These are phyloP conservation scores for Oscheius sp. DNA, from an alignment of 2,888 invertebrate species.

Conservation along the genomic window DNA sequence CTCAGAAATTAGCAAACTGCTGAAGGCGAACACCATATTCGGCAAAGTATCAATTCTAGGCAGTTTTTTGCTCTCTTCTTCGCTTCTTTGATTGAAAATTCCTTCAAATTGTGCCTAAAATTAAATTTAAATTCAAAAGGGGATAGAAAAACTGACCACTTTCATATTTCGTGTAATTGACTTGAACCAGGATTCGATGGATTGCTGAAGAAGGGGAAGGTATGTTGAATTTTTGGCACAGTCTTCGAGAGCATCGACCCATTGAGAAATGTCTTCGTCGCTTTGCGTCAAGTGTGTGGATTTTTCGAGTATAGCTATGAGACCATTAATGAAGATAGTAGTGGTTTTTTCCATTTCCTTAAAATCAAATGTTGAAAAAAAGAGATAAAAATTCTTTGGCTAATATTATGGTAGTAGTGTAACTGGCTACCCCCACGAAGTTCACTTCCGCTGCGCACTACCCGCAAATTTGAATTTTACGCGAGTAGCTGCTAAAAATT, in stretches of 20 bases:
- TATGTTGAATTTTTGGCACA: neutral
- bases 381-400: no score
- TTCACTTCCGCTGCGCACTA: no score
- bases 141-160: neutral
- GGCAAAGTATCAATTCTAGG: neutral
- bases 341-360: neutral
- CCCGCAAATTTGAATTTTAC: no score
- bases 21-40: neutral
- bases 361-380: no score
- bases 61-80: neutral
- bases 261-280: neutral
- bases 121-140: neutral
- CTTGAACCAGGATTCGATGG: slow-evolving; percentile 4
- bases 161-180: neutral
- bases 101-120: neutral
- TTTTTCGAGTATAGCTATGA: neutral
- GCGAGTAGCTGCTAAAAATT: no score
- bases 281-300: neutral
- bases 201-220: neutral
- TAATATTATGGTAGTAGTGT: no score
- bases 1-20: neutral
- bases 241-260: neutral
- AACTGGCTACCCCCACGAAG: no score
- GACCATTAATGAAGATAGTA: neutral
- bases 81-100: neutral